Evolutionary conservation across 1,140 invertebrate genomes (phyloP).

Genomic region (Drosophila pruinosa): DNA sequence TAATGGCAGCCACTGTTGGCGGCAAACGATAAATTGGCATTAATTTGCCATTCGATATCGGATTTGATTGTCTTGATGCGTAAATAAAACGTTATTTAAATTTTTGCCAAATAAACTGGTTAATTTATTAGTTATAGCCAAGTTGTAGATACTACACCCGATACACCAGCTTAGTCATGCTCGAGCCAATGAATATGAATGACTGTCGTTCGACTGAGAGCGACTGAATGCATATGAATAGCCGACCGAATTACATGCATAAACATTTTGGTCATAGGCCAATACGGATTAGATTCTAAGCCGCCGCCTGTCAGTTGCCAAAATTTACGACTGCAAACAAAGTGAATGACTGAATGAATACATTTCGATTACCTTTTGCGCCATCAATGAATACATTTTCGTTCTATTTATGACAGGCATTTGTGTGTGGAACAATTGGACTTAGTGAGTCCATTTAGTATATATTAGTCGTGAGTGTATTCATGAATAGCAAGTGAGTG

Average conservation of each 20-base stretch:
- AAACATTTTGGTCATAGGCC: conserved; percentile 3
- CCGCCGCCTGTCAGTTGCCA: not conserved
- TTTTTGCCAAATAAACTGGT: conserved; percentile 28
- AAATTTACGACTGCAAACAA: conserved; percentile 24
- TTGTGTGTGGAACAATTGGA: no score
- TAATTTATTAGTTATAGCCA: conserved; percentile 18
- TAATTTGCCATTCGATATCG: conserved; percentile 22
- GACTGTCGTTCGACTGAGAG: no score
- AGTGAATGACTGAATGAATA: conserved; percentile 1
- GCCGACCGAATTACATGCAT: conserved; percentile 5
- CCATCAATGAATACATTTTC: not conserved
- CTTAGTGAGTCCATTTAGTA: not conserved
- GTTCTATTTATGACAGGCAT: not conserved
- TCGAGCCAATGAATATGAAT: conserved; percentile 22
- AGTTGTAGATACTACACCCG: not conserved
- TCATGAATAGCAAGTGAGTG: not conserved
- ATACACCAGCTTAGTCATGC: conserved; percentile 36
- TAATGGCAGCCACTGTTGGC: conserved; percentile 51
- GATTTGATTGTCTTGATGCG: conserved; percentile 39
- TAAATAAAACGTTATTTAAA: conserved; percentile 47
- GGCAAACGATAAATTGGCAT: conserved; percentile 26
- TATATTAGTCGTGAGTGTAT: not conserved
- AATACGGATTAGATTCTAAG: conserved; percentile 6
- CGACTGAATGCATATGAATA: conserved; percentile 3
- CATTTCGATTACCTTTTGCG: not conserved